Base-by-base conservation (phyloP, 1,140 invertebrate genomes). In the Vanessa atalanta region DNA sequence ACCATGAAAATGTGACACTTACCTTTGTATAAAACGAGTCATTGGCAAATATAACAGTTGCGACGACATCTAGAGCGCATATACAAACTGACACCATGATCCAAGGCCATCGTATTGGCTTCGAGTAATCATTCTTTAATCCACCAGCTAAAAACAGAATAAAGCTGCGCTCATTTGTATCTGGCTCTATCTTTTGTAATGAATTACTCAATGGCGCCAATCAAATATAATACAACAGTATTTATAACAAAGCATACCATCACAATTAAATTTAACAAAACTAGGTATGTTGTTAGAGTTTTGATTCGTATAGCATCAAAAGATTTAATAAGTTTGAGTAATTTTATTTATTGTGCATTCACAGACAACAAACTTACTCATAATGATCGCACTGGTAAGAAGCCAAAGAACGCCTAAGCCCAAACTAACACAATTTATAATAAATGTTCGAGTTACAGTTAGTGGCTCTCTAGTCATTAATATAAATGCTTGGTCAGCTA, bases 21-120 rank as follows among this genome's bases (percentile, higher is more conserved):
- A 91, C 89, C 75, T 70, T 79, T 4, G 89, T 90, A 55, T 87
- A 80, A 61, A 89, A 90, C 3, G 83, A 79, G 51, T 90, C 89
- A 65, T 88, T 89, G 8, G 80, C 80, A 57, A 85, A 91, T 3
- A 83, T 84, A 20, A 88, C 80, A 0, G 82, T 74, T 0, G 85
- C 87, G 3, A 87, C 80, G 6, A 91, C 12, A 53, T 91, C 89
- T 9, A 83, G 31, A 5, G 47, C 65, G 31, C 79, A 83, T 5
- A 82, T 61, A 0, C 70, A 57, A 3, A 87, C 70, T 2, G 86
- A 83, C 2, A 73, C 55, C 8, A 81, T 51, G 0, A 88, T 68
- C 88, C 88, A 91, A 0, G 86, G 87, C 87, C 87, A 88, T 3
- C 83, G 79, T 15, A 78, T 76, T 31, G 67, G 68, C 20, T 78